A percentile compares a stretch with the other conserved stretches of the same genome.
Conservation (phyloP, 1,140 invertebrate species). For the Pogonomyrmex californicus region DNA sequence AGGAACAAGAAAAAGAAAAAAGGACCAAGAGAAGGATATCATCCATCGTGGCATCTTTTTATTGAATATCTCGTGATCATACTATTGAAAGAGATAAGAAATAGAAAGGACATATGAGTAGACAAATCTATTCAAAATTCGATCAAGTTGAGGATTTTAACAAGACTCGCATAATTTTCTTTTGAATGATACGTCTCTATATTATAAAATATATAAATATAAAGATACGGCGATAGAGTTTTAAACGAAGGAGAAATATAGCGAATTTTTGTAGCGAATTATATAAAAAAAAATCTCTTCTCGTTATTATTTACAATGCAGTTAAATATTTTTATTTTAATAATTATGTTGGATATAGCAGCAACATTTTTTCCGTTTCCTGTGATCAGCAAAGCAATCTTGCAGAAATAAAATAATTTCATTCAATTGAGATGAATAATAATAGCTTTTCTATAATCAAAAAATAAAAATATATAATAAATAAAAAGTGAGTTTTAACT, state of each 20-base stretch:
- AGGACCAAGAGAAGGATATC: constrained; percentile 76
- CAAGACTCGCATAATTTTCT: background rate
- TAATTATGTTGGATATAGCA: background rate
- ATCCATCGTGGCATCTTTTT: constrained; percentile 84
- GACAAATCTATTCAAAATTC: background rate
- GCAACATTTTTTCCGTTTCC: background rate
- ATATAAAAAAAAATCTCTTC: background rate
- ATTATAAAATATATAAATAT: background rate
- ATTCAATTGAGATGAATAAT: background rate
- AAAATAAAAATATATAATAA: background rate
- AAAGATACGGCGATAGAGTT: background rate
- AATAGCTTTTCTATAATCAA: background rate
- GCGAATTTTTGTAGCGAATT: background rate
- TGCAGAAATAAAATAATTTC: background rate
- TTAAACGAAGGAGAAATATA: background rate
- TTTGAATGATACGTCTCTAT: background rate
- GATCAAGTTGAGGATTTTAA: background rate
- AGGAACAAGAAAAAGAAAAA: background rate
- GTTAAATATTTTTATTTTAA: background rate
- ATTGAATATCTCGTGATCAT: constrained; percentile 79
- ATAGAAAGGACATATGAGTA: background rate
- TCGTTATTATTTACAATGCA: background rate
- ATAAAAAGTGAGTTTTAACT: background rate
- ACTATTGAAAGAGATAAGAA: constrained; percentile 50
- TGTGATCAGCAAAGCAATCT: background rate